Percentiles rank a stretch among this genome's conserved stretches.
Conservation (phyloP, 2,797 vertebrate genomes). For the Limosa lapponica region DNA sequence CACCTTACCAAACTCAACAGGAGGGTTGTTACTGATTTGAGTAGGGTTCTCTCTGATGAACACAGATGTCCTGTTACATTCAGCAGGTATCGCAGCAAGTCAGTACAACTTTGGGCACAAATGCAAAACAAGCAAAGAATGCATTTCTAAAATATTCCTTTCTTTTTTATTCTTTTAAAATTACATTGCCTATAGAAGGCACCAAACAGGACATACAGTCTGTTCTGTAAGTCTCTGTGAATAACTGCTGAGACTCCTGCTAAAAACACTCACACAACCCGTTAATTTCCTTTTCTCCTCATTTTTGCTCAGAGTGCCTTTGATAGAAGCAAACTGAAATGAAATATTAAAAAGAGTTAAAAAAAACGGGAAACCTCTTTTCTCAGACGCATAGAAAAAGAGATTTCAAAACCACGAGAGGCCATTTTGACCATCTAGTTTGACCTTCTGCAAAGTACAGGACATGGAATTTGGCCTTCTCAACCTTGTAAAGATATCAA, state of each 20-base stretch:
- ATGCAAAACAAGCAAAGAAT: neutral
- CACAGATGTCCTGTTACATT: neutral
- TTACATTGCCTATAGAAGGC: neutral
- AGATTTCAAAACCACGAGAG: neutral
- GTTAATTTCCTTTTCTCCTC: neutral
- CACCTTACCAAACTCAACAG: neutral
- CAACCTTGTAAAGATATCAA: neutral
- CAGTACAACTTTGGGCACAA: conserved; percentile 21
- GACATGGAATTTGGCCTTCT: neutral
- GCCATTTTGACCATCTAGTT: neutral
- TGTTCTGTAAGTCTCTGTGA: neutral
- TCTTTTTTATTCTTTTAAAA: neutral
- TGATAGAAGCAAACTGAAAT: neutral
- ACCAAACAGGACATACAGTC: neutral
- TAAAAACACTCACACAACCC: neutral
- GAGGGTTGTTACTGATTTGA: neutral
- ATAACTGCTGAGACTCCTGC: neutral
- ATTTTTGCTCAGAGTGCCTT: neutral
- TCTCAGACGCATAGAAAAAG: neutral
- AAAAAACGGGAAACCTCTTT: neutral
- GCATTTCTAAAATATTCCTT: neutral
- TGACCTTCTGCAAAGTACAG: neutral
- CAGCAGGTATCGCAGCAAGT: neutral
- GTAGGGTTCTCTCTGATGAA: neutral
- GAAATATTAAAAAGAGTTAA: neutral